Base-by-base conservation (phyloP, 2,797 vertebrate species). In the Sus cebifrons region DNA sequence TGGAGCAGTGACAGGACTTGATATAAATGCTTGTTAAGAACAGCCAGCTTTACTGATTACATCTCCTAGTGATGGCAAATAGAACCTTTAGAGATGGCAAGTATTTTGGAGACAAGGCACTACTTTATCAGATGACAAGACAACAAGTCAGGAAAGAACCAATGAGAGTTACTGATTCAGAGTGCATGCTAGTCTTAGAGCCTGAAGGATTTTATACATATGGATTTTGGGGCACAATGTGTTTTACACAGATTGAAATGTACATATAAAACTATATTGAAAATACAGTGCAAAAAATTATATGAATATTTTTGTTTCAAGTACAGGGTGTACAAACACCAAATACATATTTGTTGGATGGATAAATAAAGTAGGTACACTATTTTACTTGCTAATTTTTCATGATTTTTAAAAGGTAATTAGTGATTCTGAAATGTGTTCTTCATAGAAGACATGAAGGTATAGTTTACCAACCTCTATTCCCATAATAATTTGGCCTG, bases 1-100 rank as follows among this genome's bases (percentile, higher is more conserved):
- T 98, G 95, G 97, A 97, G 75, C 71, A 96, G 78, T 97, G 96
- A 96, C 94, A 96, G 81, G 60, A 62, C 36, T 74, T 36, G 82
- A 67, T 94, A 54, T 75, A 92, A 95, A 93, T 64, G 71, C 96
- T 96, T 94, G 86, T 95, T 96, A 93, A 83, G 95, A 90, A 93
- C 21, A 89, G 29, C 86, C 49, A 44, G 73, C 67, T 86, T 84
- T 95, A 10, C 84, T 74, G 20, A 89, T 91, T 92, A 65, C 54
- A 70, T 95, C 71, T 91, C 25, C 25, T 70, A 92, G 2, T 68
- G 54, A 86, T 64, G 25, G 44, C 68, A 86, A 94, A 86, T 91
- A 75, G 67, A 89, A 92, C 20, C n/a, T 96, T 78, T 96, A 86
- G 27, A 16, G 29, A 94, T 56, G 44, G 5, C 15, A 94, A 88